A percentile compares a stretch with the other conserved stretches of the same genome.
These are phyloP conservation scores for Palythoa heliodiscus DNA, from an alignment of 92 coral and sea anemone genomes.

Conservation along the genomic window DNA sequence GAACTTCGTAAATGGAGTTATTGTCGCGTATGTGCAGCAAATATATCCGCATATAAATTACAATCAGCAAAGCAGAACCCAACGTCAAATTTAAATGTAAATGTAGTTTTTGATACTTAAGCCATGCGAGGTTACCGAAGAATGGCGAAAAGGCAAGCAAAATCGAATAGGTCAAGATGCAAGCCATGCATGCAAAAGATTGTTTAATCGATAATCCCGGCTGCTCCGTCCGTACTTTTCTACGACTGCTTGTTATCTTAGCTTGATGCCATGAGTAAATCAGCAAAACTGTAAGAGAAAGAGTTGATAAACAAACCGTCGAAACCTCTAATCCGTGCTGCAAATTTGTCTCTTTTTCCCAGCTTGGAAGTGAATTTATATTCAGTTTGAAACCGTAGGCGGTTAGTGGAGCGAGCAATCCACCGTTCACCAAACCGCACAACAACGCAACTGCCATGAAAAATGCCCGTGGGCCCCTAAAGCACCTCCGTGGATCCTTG, in stretches of 20 bases:
- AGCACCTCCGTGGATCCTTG: constrained; percentile 28
- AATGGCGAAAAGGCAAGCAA: constrained; percentile 11
- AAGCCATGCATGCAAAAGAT: not conserved
- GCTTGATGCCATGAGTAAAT: constrained; percentile 28
- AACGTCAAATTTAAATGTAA: constrained; percentile 31
- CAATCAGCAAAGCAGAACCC: not conserved
- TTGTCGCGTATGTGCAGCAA: constrained; percentile 13
- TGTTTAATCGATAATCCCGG: constrained; percentile 13
- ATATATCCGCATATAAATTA: constrained; percentile 7
- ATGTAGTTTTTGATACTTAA: constrained; percentile 1
- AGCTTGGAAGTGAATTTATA: not conserved
- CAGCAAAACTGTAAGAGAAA: constrained; percentile 9
- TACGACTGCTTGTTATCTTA: not conserved
- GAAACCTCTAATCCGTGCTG: constrained; percentile 7
- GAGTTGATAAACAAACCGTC: constrained; percentile 5
- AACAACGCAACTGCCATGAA: constrained; percentile 7
- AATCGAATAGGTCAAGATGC: not conserved
- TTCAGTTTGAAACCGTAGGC: constrained; percentile 12
- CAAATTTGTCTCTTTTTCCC: not conserved
- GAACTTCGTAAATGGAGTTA: constrained; percentile 2
- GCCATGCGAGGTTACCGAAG: constrained; percentile 20
- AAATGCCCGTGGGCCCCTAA: constrained; percentile 1
- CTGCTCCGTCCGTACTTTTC: not conserved
- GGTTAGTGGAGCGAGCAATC: not conserved
- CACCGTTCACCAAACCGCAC: constrained; percentile 18